Evolutionary conservation across 2,888 invertebrate species (phyloP).

Genomic region (Baronia brevicornis): DNA sequence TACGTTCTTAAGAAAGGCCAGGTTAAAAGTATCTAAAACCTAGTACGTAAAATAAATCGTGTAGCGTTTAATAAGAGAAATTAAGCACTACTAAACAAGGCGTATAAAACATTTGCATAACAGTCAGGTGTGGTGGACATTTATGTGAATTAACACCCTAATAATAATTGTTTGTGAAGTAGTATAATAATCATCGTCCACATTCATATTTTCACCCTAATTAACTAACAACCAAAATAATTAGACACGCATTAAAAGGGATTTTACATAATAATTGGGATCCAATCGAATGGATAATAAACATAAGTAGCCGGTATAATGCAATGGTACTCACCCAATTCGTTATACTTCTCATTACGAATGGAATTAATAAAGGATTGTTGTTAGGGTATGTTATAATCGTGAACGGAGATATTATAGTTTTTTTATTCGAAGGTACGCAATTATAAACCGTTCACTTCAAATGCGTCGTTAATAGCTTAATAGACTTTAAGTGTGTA

Average conservation of each 20-base stretch:
- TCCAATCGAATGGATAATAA: not conserved
- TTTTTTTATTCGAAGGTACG: constrained; percentile 17
- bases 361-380: constrained; percentile 17
- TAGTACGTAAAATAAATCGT: too few relatives aligned
- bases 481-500: constrained; percentile 20
- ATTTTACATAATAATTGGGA: not conserved
- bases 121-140: constrained; percentile 8
- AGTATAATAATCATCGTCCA: constrained; percentile 3
- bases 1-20: too few relatives aligned
- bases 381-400: constrained; percentile 14
- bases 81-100: too few relatives aligned
- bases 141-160: constrained; percentile 9
- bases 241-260: not conserved
- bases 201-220: constrained; percentile 6
- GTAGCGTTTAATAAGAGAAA: too few relatives aligned
- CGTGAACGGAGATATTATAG: constrained; percentile 14
- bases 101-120: constrained; percentile 8
- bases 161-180: constrained; percentile 2
- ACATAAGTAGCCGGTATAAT: constrained; percentile 2
- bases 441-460: constrained; percentile 25
- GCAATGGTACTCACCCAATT: constrained; percentile 15
- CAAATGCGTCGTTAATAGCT: constrained; percentile 20
- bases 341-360: constrained; percentile 20
- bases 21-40: too few relatives aligned
- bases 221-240: not conserved